Base-by-base conservation (phyloP, 1,140 invertebrate species). In the Venturia canescens region DNA sequence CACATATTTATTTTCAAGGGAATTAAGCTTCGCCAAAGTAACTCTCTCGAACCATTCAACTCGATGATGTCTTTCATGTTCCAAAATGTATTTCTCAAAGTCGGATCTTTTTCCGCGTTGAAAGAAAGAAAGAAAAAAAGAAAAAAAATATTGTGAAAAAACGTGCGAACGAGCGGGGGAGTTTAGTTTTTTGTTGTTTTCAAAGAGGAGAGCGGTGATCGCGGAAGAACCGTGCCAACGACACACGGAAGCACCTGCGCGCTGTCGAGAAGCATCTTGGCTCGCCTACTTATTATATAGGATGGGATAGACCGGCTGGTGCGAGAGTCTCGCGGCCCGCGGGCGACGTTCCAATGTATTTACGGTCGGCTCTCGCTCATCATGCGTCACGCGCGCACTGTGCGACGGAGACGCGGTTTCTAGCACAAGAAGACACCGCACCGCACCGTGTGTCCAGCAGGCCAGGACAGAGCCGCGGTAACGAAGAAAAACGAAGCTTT, bases 221-320 rank as follows among this genome's bases (percentile, higher is more conserved):
- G 16, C 53, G 38, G 21, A n/a, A 57, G 53, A 57, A 18, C 9
- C 53, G 60, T 23, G 23, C 60, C n/a, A 66, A 57, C 11, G 9
- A 66, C 26, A 66, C 86, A 83, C 86, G 86, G 87, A 88, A 87
- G 86, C 86, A 88, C 87, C 87, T 88, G 87, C 84, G 87, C 84
- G 83, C 83, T 63, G 72, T 80, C 82, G 81, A 81, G 85, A 82
- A 82, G 81, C 74, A 53, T 76, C 74, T 76, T 76, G 74, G 74
- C 71, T 74, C 71, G 44, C 31, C 21, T 66, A 66, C 60, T 23
- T 66, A 66, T 66, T 29, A 6, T 15, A 66, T 15, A 5, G 21
- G 9, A 66, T 23, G 9, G 4, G 21, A 1, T 26, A 27, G 21
- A 66, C 21, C 21, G 60, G 60, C 21, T 15, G 50, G 71, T 26